These are phyloP conservation scores for Tachina lurida DNA, from an alignment of 2,888 invertebrate genomes.

Conservation along the genomic window DNA sequence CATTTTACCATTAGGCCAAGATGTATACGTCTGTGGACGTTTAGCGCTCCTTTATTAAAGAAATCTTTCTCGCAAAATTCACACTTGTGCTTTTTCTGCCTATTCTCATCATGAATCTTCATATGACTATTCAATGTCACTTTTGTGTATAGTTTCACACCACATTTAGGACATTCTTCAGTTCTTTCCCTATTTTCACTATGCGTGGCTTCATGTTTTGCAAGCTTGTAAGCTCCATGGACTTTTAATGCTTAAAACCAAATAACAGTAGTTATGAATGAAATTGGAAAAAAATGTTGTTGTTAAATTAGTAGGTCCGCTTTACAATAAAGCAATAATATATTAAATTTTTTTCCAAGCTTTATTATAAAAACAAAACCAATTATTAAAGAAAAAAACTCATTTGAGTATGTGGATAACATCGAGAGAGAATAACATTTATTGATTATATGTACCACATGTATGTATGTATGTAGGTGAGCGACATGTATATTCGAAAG, in stretches of 20 bases:
- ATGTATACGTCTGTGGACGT: constrained; percentile 70
- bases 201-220: constrained; percentile 68
- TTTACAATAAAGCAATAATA: too few species aligned
- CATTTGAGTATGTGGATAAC: too few species aligned
- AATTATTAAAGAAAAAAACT: too few species aligned
- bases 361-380: too few species aligned
- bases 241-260: constrained; percentile 33
- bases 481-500: too few species aligned
- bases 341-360: too few species aligned
- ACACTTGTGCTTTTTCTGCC: constrained; percentile 65
- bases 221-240: constrained; percentile 31
- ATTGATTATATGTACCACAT: too few species aligned
- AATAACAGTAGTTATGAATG: constrained; percentile 1
- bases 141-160: constrained; percentile 39
- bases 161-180: constrained; percentile 49
- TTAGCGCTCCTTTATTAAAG: constrained; percentile 70
- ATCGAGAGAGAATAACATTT: too few species aligned
- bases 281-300: not conserved
- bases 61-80: constrained; percentile 71
- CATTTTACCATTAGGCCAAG: constrained; percentile 60
- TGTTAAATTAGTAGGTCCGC: too few species aligned
- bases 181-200: constrained; percentile 64
- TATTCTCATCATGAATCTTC: constrained; percentile 71
- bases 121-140: constrained; percentile 65
- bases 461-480: too few species aligned